Conservation (phyloP, 2,797 vertebrate genomes). For the Phaenicophaeus curvirostris region DNA sequence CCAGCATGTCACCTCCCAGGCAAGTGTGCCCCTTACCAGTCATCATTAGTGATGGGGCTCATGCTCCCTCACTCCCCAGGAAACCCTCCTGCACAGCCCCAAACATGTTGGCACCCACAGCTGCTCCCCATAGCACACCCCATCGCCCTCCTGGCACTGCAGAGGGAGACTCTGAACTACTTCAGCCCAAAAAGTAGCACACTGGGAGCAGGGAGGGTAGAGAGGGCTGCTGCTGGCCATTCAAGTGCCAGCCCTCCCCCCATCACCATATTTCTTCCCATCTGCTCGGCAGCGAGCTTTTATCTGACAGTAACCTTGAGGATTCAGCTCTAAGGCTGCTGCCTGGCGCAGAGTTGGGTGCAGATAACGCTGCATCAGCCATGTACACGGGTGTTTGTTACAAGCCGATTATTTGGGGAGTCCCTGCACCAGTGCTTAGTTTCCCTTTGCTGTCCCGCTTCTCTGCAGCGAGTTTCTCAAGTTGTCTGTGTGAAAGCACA, state of each 20-base stretch:
- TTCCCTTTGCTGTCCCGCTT: not conserved
- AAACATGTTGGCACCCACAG: not conserved
- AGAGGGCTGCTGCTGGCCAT: not conserved
- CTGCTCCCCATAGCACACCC: not conserved
- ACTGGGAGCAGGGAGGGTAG: rapidly evolving
- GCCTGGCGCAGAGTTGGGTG: not conserved
- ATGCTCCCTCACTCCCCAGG: not conserved
- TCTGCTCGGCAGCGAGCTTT: constrained; percentile 29
- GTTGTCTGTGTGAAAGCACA: not conserved
- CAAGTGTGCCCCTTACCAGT: not conserved
- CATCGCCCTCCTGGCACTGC: rapidly evolving
- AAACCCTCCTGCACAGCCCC: not conserved
- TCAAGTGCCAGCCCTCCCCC: constrained; percentile 4
- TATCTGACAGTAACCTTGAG: constrained; percentile 46
- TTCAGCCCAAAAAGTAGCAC: not conserved
- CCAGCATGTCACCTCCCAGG: not conserved
- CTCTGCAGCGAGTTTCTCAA: not conserved
- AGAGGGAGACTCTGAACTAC: not conserved
- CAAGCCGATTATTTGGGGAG: not conserved
- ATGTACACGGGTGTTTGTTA: not conserved
- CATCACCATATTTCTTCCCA: constrained; percentile 51
- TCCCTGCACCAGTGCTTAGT: not conserved
- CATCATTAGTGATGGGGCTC: not conserved
- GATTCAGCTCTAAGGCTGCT: not conserved
- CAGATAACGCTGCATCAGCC: not conserved